Percentiles rank a stretch among this genome's conserved stretches.
Conservation (phyloP, 2,888 invertebrate species). For the Apodemia duryi region DNA sequence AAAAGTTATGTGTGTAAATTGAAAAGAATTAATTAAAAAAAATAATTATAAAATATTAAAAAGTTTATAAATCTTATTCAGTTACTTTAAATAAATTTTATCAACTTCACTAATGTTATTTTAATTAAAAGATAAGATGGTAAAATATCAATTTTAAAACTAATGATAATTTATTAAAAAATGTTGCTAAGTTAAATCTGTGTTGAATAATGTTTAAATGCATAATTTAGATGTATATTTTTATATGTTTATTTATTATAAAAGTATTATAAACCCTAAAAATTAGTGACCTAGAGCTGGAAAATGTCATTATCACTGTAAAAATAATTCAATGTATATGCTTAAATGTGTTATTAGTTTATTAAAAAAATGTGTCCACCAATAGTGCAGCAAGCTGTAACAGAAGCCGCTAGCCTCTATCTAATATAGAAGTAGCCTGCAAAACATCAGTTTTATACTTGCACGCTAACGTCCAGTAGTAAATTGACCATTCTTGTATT, state of each 20-base stretch:
- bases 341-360: conserved; percentile 1
- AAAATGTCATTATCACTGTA: conserved; percentile 37
- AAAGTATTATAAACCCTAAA: conserved; percentile 60
- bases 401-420: background rate
- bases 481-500: conserved; percentile 15
- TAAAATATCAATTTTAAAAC: conserved; percentile 37
- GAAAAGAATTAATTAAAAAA: conserved; percentile 26
- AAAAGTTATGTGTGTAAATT: conserved; percentile 39
- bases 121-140: conserved; percentile 29
- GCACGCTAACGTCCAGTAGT: conserved; percentile 63
- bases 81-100: conserved; percentile 22
- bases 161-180: conserved; percentile 47
- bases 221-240: conserved; percentile 71
- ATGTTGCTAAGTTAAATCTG: conserved; percentile 64
- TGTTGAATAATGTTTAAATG: conserved; percentile 67
- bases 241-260: conserved; percentile 70
- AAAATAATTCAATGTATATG: background rate
- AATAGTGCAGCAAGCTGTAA: background rate
- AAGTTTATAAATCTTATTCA: conserved; percentile 32
- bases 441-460: conserved; percentile 31
- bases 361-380: background rate
- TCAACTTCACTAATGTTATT: conserved; percentile 26
- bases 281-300: conserved; percentile 47
- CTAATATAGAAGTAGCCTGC: background rate
- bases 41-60: conserved; percentile 28